Evolutionary conservation across 1,140 invertebrate species (phyloP), one percentile per base, ranked within the genome.

Genomic region (Nephotettix cincticeps): DNA sequence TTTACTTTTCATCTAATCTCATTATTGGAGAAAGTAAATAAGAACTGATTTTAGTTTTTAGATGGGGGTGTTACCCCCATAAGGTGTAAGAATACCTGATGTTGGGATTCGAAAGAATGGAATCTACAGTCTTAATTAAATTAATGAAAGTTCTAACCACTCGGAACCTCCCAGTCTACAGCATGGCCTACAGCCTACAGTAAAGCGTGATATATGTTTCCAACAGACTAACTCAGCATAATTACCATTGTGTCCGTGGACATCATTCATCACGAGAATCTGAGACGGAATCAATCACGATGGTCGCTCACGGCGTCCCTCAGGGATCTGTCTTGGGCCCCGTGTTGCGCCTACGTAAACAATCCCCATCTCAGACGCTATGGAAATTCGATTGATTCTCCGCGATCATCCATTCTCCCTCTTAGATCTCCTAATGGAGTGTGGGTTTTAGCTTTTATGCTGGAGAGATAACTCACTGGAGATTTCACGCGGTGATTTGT

Each of bases 231-330:
- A 19, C 47, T 17, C 47, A 51, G 47, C 47, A 51, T 51, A 51
- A 51, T 51, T 51, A 51, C 47, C 47, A 51, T 51, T 51, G 47
- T 51, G 47, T 17, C 47, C 47, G 32, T 36, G 47, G 47, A 17
- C 47, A 51, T 51, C 47, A 51, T 51, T 51, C 47, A 51, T 51
- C 47, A 51, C 47, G 36, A 21, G 14, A 4, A 3, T 17, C 14
- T 9, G 14, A 19, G 47, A 40, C 17, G 36, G 36, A 51, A 51
- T 51, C 47, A 51, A 51, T 51, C 47, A 51, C 19, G 47, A 6
- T n/a, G 47, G 47, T 4, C 4, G 14, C 47, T 21, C 47, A 2
- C n/a, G 47, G 47, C 4, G 47, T 51, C 14, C 47, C 21, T 51
- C 47, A 51, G 47, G 47, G 47, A 4, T 51, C 4, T 21, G 47